Base-by-base conservation (phyloP, 1,140 invertebrate species). In the Sipha flava region DNA sequence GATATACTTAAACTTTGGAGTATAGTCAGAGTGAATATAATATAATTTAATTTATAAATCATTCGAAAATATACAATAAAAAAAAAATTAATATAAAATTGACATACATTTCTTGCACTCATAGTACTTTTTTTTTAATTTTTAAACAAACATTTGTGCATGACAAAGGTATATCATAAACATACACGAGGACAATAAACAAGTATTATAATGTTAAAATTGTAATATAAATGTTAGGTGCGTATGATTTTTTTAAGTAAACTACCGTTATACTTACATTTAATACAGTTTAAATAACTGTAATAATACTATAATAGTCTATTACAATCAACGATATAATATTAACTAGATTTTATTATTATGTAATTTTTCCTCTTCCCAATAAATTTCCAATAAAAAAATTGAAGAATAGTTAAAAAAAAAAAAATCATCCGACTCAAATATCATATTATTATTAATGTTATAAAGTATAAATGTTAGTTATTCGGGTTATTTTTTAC, bases 231-330 rank as follows among this genome's bases (percentile, higher is more conserved):
- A 47, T 26, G 66, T 70, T 45, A 47, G 40, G 40, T 45, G 66
- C 43, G 14, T 47, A 26, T 47, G 37, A 9, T 29, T 26, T 47
- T 70, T 29, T 2, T 16, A 64, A 45, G 26, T 68, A 68, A 7
- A 70, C 40, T 70, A 70, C 26, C 3, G 9, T 45, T 70, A 70
- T 29, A 9, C 18, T 14, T 47, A 70, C 14, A 26, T 29, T 70
- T 70, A 70, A 70, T 47, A 47, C 66, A 47, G 66, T 70, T 70
- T 47, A 70, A 45, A 70, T 47, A 70, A 47, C 14, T 23, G 26
- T 70, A 45, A 70, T 47, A 47, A 70, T 70, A 70, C 66, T 47
- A 45, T 70, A 37, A 47, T 70, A 70, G 34, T 43, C n/a, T 70
- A 68, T 45, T 45, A 68, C 26, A 47, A 70, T 70, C 66, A 47